These are phyloP conservation scores for Anableps anableps DNA, from an alignment of 2,797 vertebrate genomes.

Conservation along the genomic window DNA sequence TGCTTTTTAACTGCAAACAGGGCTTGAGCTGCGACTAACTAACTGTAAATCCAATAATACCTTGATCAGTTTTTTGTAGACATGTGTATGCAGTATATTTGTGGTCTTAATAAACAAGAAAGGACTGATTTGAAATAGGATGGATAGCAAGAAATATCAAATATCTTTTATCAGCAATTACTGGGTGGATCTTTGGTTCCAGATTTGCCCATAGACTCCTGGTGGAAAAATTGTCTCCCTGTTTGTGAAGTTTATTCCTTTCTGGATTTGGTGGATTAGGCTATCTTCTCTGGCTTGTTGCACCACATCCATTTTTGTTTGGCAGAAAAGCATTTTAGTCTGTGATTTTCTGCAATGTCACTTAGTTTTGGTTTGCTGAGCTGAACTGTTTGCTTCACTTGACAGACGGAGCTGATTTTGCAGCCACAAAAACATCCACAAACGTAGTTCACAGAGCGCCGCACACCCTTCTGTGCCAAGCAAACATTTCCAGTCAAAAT, in stretches of 20 bases:
- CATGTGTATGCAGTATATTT: background rate
- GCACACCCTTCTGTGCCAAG: constrained; percentile 45
- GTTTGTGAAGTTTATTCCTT: constrained; percentile 18
- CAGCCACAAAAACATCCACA: constrained; percentile 32
- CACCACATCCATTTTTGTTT: constrained; percentile 48
- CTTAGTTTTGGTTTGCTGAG: constrained; percentile 49
- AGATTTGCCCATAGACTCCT: background rate
- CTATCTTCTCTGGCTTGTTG: constrained; percentile 28
- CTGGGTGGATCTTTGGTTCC: background rate
- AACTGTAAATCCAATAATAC: background rate
- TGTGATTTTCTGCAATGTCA: constrained; percentile 51
- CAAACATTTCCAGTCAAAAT: constrained; percentile 68
- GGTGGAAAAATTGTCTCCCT: background rate
- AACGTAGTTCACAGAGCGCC: constrained; percentile 10
- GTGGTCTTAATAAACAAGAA: background rate
- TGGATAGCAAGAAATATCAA: background rate
- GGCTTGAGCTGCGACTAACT: background rate
- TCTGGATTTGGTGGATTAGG: constrained; percentile 24
- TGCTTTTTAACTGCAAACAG: background rate
- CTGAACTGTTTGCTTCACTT: constrained; percentile 50
- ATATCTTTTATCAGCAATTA: background rate
- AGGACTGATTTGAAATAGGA: background rate
- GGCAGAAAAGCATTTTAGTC: constrained; percentile 45
- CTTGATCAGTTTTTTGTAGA: background rate
- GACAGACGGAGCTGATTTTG: constrained; percentile 65